A percentile compares a stretch with the other conserved stretches of the same genome.
These are phyloP conservation scores for Calliphora vicina DNA, from an alignment of 1,140 invertebrate genomes.

Conservation along the genomic window DNA sequence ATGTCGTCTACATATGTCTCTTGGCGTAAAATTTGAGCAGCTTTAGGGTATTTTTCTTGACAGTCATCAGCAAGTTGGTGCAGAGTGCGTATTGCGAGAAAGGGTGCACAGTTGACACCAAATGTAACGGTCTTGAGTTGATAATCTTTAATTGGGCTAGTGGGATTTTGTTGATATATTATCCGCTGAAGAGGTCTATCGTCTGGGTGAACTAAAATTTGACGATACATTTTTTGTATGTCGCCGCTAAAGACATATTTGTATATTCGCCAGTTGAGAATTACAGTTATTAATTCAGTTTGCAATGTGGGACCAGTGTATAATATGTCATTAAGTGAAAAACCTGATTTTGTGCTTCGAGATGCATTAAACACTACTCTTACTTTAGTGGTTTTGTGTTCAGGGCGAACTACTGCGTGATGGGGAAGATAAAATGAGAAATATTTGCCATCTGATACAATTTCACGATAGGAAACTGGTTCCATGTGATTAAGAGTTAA, in stretches of 20 bases:
- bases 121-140: not conserved
- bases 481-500: not conserved
- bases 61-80: not conserved
- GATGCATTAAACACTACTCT: slow-evolving; percentile 1
- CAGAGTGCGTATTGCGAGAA: not conserved
- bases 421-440: slow-evolving; percentile 19
- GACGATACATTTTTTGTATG: not conserved
- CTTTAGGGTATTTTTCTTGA: not conserved
- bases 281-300: not conserved
- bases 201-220: not conserved
- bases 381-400: not conserved
- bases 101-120: not conserved
- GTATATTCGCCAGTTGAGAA: not conserved
- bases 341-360: not conserved
- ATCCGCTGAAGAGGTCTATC: not conserved
- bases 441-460: not conserved
- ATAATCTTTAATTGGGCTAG: not conserved
- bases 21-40: not conserved
- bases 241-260: not conserved
- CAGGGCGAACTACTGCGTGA: not conserved
- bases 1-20: slow-evolving; percentile 28
- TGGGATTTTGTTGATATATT: not conserved
- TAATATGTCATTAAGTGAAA: not conserved
- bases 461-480: not conserved
- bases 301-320: not conserved